Evolutionary conservation across 1,140 invertebrate genomes (phyloP), one percentile per base, ranked within the genome.

Genomic region (Brachionus sp.): DNA sequence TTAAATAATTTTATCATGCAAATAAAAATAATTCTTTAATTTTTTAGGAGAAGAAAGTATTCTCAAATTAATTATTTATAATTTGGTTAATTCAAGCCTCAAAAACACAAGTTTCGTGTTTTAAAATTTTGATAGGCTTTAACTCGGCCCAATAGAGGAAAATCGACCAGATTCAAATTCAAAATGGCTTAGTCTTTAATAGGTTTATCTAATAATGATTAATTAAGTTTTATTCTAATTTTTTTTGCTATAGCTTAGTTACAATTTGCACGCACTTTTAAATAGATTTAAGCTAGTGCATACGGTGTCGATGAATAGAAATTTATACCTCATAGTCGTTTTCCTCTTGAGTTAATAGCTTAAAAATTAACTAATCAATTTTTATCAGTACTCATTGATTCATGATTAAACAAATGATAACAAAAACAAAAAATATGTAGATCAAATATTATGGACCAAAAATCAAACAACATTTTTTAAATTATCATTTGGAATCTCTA

Each of bases 281-380:
- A 25, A 66, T 66, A 66, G n/a, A 66, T 33, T 33, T 66, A 66
- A 33, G 64, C 33, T 33, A 66, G 33, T 66, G 64, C 25, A 66
- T 66, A 66, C 64, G 64, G 64, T 66, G 64, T 66, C 64, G 64
- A 10, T 66, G 64, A 66, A 66, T 66, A 29, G 33, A 66, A 37
- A 66, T 37, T 37, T 37, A 7, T 37, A 33, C 64, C 33, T 33
- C 64, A 66, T 33, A 33, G 25, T 66, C 33, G 33, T 66, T 33
- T 66, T 33, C 64, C 64, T 33, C 33, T 66, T 23, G 64, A 66
- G 64, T 66, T 66, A 66, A 66, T 66, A 29, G 64, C 64, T 66
- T 66, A 33, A 10, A 66, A 66, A 37, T 33, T 3, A 37, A 66
- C 33, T 66, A 37, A 33, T 29, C 64, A 66, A 33, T 66, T 66